These are phyloP conservation scores for Uloborus plumipes DNA, from an alignment of 2,888 invertebrate species.

Conservation along the genomic window DNA sequence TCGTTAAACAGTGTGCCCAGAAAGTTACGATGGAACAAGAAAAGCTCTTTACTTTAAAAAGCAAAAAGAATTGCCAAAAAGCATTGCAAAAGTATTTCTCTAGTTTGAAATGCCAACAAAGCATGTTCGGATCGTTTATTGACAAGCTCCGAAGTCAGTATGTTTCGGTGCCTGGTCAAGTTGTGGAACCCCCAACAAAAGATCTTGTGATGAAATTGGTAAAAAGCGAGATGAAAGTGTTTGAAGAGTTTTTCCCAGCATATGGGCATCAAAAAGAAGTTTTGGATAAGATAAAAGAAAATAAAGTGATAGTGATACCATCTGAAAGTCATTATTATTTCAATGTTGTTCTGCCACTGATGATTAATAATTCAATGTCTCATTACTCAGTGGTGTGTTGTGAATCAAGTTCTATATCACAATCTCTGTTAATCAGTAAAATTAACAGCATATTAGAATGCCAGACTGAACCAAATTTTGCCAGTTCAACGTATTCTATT, in stretches of 20 bases:
- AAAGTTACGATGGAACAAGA: no score
- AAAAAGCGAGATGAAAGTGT: background rate
- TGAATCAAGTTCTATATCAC: conserved; percentile 1
- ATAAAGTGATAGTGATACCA: background rate
- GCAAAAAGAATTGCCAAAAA: no score
- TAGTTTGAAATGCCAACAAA: no score
- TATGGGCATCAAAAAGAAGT: background rate
- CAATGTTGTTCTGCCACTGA: background rate
- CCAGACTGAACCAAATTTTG: no score
- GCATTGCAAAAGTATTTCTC: no score
- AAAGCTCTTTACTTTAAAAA: no score
- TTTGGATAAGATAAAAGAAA: background rate
- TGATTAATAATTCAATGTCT: background rate
- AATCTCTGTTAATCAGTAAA: background rate
- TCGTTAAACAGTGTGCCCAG: no score
- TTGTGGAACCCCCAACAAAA: background rate
- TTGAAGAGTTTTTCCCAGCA: background rate
- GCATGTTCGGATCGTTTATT: background rate
- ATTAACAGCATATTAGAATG: background rate
- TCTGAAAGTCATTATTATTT: background rate
- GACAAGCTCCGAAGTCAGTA: background rate
- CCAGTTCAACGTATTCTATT: no score
- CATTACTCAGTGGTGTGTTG: background rate
- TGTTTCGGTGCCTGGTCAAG: background rate
- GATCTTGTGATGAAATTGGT: conserved; percentile 1